Base-by-base conservation (phyloP, 2,888 invertebrate species). In the Platerodrilus igneus region DNA sequence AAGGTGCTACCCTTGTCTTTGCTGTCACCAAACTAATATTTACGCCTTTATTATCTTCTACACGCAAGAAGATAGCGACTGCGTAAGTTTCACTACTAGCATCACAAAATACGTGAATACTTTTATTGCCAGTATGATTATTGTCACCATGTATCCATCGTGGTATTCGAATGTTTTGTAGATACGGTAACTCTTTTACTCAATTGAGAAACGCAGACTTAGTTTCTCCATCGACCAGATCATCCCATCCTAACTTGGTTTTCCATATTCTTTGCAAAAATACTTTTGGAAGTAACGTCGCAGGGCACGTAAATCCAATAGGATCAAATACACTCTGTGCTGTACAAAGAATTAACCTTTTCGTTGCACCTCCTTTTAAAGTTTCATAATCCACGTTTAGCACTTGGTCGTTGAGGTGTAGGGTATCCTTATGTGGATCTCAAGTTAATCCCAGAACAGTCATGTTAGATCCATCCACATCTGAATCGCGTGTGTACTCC, bases 41-140 rank as follows among this genome's bases (percentile, higher is more conserved):
- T 11, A 13, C 26, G n/a, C n/a, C n/a, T n/a, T n/a, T n/a, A n/a
- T n/a, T n/a, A n/a, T n/a, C n/a, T n/a, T n/a, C n/a, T n/a, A n/a
- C n/a, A n/a, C n/a, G n/a, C n/a, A n/a, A n/a, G n/a, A n/a, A n/a
- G n/a, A n/a, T n/a, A n/a, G n/a, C n/a, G n/a, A n/a, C n/a, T n/a
- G n/a, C n/a, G n/a, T 31, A 35, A 4, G 37, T 30, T 9, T n/a
- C 4, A n/a, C 14, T 30, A 20, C 37, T 37, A 5, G 37, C 37
- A 14, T 37, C 37, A 14, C 30, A 29, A 30, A 37, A 37, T n/a
- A 11, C 17, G 20, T 37, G 37, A 9, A 30, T 3, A 9, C 10
- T 30, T 9, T 13, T 8, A 8, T 28, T 14, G 2, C 2, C 2
- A n/a, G 7, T 16, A n/a, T 28, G 17, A 7, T 17, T 9, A 2